Conservation (phyloP, 2,888 invertebrate genomes). For the Drosophila subquinaria region DNA sequence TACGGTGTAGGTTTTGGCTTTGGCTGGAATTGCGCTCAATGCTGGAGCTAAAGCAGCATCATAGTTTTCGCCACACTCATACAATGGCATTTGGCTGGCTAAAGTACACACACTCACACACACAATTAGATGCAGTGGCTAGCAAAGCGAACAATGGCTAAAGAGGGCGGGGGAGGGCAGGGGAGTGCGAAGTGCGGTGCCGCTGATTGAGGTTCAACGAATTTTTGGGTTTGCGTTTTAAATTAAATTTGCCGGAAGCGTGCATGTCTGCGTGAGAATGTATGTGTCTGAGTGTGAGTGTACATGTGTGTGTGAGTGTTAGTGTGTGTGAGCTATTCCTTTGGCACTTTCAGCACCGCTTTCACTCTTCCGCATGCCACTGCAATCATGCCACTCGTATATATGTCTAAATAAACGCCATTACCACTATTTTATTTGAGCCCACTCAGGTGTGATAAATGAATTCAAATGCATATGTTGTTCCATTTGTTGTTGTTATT, state of each 20-base stretch:
- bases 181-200: conserved; percentile 16
- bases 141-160: conserved; percentile 25
- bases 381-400: conserved; percentile 1
- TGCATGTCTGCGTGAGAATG: conserved; percentile 15
- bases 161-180: not conserved
- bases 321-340: conserved; percentile 3
- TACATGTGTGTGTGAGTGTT: not conserved
- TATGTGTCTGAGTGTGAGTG: conserved; percentile 16
- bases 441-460: conserved; percentile 60
- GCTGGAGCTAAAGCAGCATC: conserved; percentile 39
- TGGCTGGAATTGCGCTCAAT: conserved; percentile 31
- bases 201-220: conserved; percentile 68
- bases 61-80: conserved; percentile 51
- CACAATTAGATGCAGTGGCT: conserved; percentile 30
- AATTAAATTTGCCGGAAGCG: conserved; percentile 72
- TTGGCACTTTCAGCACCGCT: not conserved
- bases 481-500: not conserved
- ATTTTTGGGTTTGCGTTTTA: conserved; percentile 66
- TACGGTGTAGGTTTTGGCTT: conserved; percentile 31
- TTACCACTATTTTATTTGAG: conserved; percentile 43
- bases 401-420: conserved; percentile 55
- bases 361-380: not conserved
- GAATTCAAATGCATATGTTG: conserved; percentile 54
- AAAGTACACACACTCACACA: conserved; percentile 12
- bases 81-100: conserved; percentile 24